phyloP scores from a whole-genome alignment of 1,140 invertebrate species.

The Conus ventricosus region DNA sequence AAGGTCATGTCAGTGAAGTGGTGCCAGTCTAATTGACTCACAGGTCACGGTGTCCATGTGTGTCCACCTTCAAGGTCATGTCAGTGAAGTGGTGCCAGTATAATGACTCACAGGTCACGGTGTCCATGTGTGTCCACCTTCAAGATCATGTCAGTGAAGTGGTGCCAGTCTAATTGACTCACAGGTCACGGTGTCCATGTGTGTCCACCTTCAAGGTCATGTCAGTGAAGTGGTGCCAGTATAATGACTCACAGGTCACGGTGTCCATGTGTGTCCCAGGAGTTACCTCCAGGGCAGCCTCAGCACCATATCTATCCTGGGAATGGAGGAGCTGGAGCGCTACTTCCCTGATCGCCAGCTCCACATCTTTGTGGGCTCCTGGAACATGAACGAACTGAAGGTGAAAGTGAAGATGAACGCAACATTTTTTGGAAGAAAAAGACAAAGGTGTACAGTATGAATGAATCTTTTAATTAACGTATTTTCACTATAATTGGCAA shows the following conservation, averaged over 20 bases:
- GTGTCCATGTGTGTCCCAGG: slow-evolving; percentile 39
- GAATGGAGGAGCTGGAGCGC: slow-evolving; percentile 87
- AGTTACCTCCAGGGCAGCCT: slow-evolving; percentile 62
- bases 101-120: no score
- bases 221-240: slow-evolving; percentile 21
- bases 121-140: slow-evolving; percentile 36
- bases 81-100: slow-evolving; percentile 14
- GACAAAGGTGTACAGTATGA: not conserved
- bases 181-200: no score
- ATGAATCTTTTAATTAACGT: no score
- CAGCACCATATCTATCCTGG: slow-evolving; percentile 78
- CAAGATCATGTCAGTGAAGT: slow-evolving; percentile 51
- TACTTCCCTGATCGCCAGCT: slow-evolving; percentile 90
- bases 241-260: no score
- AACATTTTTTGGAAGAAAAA: not conserved
- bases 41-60: no score
- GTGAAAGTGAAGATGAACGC: slow-evolving; percentile 43
- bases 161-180: no score
- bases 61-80: slow-evolving; percentile 56
- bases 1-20: no score
- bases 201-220: slow-evolving; percentile 55
- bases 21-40: no score
- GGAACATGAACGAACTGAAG: slow-evolving; percentile 94
- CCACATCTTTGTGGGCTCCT: slow-evolving; percentile 91
- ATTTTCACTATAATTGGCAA: no score